These are phyloP conservation scores for Anser brachyrhynchus DNA, from an alignment of 2,113 vertebrate genomes.

Conservation along the genomic window DNA sequence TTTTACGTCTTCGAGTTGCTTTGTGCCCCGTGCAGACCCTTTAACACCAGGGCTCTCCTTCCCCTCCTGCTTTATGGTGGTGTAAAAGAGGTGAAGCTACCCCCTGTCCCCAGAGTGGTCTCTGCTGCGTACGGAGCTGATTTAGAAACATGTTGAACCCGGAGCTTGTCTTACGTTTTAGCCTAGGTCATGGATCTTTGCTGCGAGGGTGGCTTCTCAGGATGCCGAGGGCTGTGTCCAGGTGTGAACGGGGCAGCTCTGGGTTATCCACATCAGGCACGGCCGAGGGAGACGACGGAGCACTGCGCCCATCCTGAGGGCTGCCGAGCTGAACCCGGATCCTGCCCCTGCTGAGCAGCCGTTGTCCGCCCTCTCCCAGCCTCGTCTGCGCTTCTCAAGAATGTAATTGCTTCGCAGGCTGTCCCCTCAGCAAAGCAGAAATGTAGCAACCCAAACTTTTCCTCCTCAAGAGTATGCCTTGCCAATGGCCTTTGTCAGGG, in stretches of 20 bases:
- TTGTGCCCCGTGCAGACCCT: not conserved
- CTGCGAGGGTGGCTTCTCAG: not conserved
- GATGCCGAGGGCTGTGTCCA: not conserved
- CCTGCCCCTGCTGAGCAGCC: not conserved
- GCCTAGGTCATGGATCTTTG: not conserved
- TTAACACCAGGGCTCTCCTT: not conserved
- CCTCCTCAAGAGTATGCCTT: conserved; percentile 66
- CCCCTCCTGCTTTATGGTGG: not conserved
- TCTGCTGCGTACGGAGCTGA: not conserved
- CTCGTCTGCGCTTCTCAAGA: not conserved
- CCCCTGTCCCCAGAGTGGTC: not conserved
- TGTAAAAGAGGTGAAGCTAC: not conserved
- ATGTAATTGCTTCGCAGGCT: not conserved
- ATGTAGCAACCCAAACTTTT: conserved; percentile 24
- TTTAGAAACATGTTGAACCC: not conserved
- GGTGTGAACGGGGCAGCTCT: not conserved
- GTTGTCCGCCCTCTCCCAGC: not conserved
- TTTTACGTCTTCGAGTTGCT: not conserved
- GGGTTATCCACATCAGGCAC: not conserved
- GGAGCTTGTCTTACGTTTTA: accelerated
- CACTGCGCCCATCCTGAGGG: not conserved
- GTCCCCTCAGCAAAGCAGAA: conserved; percentile 31
- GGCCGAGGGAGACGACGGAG: not conserved
- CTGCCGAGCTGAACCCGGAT: not conserved
- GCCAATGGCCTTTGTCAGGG: conserved; percentile 67